Conservation (phyloP, 2,113 vertebrate genomes). For the Pluvialis apricaria region DNA sequence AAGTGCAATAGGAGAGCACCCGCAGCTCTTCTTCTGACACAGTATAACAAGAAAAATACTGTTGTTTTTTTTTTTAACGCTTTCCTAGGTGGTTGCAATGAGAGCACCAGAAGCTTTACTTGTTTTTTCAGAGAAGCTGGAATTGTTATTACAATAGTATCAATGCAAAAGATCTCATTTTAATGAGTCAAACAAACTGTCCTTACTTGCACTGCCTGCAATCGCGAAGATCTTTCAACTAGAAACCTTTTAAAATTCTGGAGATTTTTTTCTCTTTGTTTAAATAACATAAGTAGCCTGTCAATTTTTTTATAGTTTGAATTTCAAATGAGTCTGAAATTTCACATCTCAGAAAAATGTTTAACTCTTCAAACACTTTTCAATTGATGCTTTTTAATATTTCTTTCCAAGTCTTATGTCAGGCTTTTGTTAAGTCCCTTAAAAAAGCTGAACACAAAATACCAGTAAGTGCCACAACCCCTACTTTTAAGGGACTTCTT, state of each 20-base stretch:
- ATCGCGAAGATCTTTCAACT: not conserved
- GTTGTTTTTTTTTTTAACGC: fast-evolving
- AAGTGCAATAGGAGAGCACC: not conserved
- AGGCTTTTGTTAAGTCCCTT: not conserved
- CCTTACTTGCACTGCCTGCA: not conserved
- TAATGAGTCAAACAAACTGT: not conserved
- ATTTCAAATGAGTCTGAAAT: not conserved
- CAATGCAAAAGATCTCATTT: not conserved
- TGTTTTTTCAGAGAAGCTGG: not conserved
- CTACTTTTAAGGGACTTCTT: not conserved
- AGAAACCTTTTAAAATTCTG: not conserved
- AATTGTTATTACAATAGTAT: not conserved
- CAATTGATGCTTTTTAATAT: not conserved
- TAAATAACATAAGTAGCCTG: not conserved
- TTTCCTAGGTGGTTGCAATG: not conserved
- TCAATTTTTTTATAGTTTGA: not conserved
- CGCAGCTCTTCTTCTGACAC: not conserved
- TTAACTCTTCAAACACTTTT: not conserved
- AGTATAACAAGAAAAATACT: not conserved
- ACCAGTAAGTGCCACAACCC: not conserved
- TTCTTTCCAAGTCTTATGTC: not conserved
- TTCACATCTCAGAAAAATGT: not conserved
- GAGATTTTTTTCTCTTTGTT: not conserved
- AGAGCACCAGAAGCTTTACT: not conserved
- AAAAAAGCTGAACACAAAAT: not conserved